Evolutionary conservation across 2,113 vertebrate genomes (phyloP).

Genomic region (Ammospiza caudacuta): DNA sequence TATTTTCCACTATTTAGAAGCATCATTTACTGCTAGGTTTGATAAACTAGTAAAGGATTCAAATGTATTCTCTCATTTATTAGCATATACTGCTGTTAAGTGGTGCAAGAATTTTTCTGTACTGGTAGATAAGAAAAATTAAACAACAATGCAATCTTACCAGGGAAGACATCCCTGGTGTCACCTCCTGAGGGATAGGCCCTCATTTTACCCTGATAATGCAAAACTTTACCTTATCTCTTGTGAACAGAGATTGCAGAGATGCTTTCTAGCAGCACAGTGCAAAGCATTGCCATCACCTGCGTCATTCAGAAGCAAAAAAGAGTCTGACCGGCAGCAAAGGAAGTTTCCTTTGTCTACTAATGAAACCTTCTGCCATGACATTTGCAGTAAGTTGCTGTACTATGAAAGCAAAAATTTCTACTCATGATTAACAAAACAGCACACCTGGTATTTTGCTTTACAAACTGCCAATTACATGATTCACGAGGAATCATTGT

Average conservation of each 20-base stretch:
- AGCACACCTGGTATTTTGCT: background rate
- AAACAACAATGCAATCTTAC: background rate
- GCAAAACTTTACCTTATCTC: background rate
- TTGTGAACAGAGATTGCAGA: background rate
- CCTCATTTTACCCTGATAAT: background rate
- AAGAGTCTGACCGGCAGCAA: background rate
- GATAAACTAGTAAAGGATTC: background rate
- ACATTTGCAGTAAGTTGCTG: background rate
- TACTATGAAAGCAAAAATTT: conserved; percentile 9
- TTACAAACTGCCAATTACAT: conserved; percentile 11
- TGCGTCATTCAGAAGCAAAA: background rate
- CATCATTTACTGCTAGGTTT: background rate
- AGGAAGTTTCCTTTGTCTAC: background rate
- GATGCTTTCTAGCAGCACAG: background rate
- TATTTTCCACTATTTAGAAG: background rate
- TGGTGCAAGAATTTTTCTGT: background rate
- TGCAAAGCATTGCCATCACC: background rate
- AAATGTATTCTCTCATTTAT: background rate
- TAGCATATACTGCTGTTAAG: background rate
- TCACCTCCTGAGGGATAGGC: background rate
- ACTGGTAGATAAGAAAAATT: background rate
- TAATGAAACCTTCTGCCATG: background rate
- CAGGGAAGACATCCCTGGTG: background rate
- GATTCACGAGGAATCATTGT: background rate
- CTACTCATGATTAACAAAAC: background rate